These are phyloP conservation scores for Lycopodina hypogea DNA, from an alignment of 37 sponge, comb jelly and placozoan species.

Conservation along the genomic window DNA sequence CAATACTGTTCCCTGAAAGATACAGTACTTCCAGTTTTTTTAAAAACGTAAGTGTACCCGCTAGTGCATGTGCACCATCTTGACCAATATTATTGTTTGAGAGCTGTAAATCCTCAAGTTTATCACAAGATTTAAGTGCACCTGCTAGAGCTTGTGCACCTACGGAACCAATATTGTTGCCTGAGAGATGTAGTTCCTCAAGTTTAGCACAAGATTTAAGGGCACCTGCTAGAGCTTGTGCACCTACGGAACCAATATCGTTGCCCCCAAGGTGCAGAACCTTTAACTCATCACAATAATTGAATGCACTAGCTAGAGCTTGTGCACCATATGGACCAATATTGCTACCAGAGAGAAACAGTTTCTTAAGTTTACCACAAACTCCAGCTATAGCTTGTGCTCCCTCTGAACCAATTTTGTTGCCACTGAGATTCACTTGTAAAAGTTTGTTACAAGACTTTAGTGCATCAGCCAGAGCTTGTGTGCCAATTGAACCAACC, in stretches of 20 bases:
- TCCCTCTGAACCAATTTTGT: not conserved
- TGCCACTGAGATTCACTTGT: not conserved
- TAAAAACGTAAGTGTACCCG: not conserved
- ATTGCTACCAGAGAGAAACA: not conserved
- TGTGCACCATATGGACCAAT: not conserved
- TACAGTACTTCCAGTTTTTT: not conserved
- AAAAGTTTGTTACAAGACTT: not conserved
- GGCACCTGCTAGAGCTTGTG: not conserved
- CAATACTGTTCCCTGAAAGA: not conserved
- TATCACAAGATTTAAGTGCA: too few species aligned
- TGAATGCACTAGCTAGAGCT: not conserved
- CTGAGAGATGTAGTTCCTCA: not conserved
- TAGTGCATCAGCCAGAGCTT: not conserved
- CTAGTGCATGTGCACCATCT: not conserved
- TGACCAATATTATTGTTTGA: too few species aligned
- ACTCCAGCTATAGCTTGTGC: not conserved
- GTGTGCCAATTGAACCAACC: not conserved
- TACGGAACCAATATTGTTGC: not conserved
- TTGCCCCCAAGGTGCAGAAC: not conserved
- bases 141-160: not conserved
- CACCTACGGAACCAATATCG: not conserved
- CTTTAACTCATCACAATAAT: not conserved
- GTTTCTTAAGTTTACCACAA: not conserved
- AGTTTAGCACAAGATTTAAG: not conserved
- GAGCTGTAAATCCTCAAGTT: too few species aligned